phyloP scores from a whole-genome alignment of 1,140 invertebrate genomes.

The Zaprionus kolodkinae region DNA sequence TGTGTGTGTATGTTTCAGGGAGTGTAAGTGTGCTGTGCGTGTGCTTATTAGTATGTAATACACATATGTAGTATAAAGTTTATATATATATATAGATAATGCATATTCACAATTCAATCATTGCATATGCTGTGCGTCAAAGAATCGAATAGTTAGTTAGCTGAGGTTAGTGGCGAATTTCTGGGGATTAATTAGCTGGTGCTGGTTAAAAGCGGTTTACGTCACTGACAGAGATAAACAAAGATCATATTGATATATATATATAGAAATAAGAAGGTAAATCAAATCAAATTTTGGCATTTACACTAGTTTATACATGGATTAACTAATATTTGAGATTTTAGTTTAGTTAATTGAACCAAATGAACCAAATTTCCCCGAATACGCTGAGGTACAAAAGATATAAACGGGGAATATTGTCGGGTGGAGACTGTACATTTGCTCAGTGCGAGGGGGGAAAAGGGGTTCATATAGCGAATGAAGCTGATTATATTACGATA shows the following conservation, averaged over 20 bases:
- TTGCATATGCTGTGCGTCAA: conserved; percentile 63
- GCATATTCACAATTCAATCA: conserved; percentile 62
- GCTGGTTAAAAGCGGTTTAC: conserved; percentile 64
- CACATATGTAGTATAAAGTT: conserved; percentile 26
- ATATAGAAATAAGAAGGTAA: conserved; percentile 33
- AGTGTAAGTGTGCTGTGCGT: conserved; percentile 8
- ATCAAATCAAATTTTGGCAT: conserved; percentile 65
- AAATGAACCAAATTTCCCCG: conserved; percentile 67
- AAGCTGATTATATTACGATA: conserved; percentile 62
- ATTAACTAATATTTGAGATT: conserved; percentile 63
- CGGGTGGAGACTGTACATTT: conserved; percentile 44
- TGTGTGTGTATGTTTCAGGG: conserved; percentile 25
- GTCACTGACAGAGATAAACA: conserved; percentile 26
- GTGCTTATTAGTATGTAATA: conserved; percentile 26
- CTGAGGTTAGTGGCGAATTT: conserved; percentile 59
- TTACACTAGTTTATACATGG: conserved; percentile 72
- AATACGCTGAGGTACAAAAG: conserved; percentile 13
- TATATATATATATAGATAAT: conserved; percentile 14
- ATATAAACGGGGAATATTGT: background rate
- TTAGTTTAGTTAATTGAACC: conserved; percentile 45
- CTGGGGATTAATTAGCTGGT: conserved; percentile 38
- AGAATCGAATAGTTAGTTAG: conserved; percentile 45
- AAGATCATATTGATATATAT: conserved; percentile 41
- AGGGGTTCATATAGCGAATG: conserved; percentile 48
- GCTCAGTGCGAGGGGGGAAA: conserved; percentile 15